These are phyloP conservation scores for Thalassoma bifasciatum DNA, from an alignment of 2,113 vertebrate species.

Conservation along the genomic window DNA sequence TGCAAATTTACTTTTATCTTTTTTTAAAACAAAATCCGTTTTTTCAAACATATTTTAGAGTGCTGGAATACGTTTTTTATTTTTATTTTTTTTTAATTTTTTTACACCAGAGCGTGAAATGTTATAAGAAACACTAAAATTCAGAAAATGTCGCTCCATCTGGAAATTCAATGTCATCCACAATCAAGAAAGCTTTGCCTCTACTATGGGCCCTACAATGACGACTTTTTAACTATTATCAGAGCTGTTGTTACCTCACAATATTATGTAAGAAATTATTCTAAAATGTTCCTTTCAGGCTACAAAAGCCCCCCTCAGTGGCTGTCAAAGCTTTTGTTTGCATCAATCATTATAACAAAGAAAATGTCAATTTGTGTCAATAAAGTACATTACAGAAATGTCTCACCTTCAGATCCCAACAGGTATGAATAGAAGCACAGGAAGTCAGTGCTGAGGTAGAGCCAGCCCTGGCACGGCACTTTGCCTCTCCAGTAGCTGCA, in stretches of 20 bases:
- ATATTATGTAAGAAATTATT: constrained; percentile 3
- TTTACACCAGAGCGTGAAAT: not conserved
- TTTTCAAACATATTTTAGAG: no score
- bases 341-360: constrained; percentile 9
- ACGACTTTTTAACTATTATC: constrained; percentile 25
- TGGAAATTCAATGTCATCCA: not conserved
- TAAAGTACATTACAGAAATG: not conserved
- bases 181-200: not conserved
- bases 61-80: no score
- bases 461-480: constrained; percentile 97
- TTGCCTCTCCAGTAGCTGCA: constrained; percentile 99
- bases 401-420: constrained; percentile 93
- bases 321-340: constrained; percentile 9
- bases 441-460: constrained; percentile 98
- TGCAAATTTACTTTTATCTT: no score
- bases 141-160: constrained; percentile 7
- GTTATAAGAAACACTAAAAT: not conserved
- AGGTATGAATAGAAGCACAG: constrained; percentile 98
- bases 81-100: no score
- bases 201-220: not conserved
- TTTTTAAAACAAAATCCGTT: no score
- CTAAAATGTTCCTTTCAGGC: not conserved
- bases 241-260: constrained; percentile 9
- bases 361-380: constrained; percentile 9
- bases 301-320: not conserved